phyloP scores from a whole-genome alignment of 2,888 invertebrate species.

The Pristionchus maxplancki region DNA sequence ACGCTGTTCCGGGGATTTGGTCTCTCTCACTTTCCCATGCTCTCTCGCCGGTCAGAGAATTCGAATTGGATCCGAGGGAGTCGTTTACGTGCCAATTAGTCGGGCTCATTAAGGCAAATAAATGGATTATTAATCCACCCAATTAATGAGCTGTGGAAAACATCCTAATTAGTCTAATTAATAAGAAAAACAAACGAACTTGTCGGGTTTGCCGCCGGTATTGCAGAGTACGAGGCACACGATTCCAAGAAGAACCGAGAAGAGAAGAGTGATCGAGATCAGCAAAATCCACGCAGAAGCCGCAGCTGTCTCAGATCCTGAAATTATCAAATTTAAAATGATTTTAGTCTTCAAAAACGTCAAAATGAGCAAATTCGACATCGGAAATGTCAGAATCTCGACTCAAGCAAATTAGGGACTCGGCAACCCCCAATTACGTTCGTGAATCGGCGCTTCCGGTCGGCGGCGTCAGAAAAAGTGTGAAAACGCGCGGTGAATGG shows the following conservation, averaged over 20 bases:
- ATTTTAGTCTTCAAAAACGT: neutral
- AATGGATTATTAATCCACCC: neutral
- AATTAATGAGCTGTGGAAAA: neutral
- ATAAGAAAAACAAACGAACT: neutral
- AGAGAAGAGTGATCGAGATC: neutral
- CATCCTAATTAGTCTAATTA: neutral
- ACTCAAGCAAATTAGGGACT: neutral
- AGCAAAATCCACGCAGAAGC: conserved; percentile 38
- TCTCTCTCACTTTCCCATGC: neutral
- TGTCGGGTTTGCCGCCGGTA: conserved; percentile 34
- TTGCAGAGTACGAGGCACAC: conserved; percentile 40
- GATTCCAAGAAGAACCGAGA: conserved; percentile 27
- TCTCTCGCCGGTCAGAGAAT: neutral
- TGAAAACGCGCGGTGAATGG: neutral
- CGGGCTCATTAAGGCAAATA: neutral
- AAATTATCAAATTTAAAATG: neutral
- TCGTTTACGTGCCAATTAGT: neutral
- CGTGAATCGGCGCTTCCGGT: neutral
- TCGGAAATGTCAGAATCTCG: neutral
- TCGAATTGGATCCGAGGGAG: neutral
- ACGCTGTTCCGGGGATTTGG: neutral
- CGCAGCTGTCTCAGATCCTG: neutral
- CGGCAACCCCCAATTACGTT: neutral
- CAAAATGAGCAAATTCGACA: neutral
- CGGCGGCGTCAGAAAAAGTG: neutral